Conservation (phyloP, 2,888 invertebrate genomes). For the Anodontia alba region DNA sequence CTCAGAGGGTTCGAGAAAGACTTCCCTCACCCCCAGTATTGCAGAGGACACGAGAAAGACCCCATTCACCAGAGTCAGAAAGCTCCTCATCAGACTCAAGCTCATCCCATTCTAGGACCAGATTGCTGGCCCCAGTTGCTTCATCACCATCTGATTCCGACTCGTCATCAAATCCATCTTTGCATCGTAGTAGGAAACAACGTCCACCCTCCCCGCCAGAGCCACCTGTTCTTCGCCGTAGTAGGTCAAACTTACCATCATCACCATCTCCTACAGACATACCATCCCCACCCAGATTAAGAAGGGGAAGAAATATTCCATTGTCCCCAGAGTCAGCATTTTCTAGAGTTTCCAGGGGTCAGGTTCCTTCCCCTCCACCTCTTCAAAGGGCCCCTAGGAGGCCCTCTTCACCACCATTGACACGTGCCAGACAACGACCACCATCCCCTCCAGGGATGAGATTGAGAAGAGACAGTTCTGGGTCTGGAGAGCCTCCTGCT, state of each 20-base stretch:
- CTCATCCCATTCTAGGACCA: background rate
- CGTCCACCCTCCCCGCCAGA: background rate
- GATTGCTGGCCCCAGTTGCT: background rate
- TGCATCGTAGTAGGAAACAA: background rate
- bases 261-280: background rate
- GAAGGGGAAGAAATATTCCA: constrained; percentile 22
- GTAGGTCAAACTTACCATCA: background rate
- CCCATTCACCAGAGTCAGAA: background rate
- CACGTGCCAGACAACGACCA: constrained; percentile 25
- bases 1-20: background rate
- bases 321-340: constrained; percentile 16
- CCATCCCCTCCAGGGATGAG: constrained; percentile 26
- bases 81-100: constrained; percentile 19
- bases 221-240: background rate
- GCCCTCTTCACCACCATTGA: background rate
- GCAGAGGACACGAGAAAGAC: background rate
- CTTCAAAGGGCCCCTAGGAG: background rate
- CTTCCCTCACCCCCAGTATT: background rate
- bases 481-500: constrained; percentile 33
- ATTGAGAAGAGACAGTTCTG: constrained; percentile 37
- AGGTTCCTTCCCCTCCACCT: constrained; percentile 6
- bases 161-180: constrained; percentile 7
- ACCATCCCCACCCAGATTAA: constrained; percentile 20
- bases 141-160: constrained; percentile 8
- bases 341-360: background rate